Percentiles rank a stretch among this genome's conserved stretches.
phyloP scores from a whole-genome alignment of 2,797 vertebrate species.

The Lithobates pipiens region DNA sequence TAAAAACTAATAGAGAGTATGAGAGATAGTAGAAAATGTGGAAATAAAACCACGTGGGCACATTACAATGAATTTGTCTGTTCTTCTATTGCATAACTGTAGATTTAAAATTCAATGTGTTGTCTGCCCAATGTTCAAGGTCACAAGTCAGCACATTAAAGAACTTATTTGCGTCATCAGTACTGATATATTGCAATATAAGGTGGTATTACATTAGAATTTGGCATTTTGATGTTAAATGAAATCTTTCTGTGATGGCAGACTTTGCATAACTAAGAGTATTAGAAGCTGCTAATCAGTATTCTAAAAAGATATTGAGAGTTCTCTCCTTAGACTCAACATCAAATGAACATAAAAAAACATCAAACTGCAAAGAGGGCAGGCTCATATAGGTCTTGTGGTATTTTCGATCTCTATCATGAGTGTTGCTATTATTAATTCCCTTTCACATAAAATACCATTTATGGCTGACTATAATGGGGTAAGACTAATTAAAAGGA shows the following conservation, averaged over 20 bases:
- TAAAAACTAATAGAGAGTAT: constrained; percentile 46
- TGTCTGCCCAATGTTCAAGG: background rate
- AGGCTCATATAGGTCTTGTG: constrained; percentile 27
- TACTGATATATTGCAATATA: constrained; percentile 20
- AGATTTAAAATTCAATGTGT: background rate
- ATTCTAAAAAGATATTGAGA: background rate
- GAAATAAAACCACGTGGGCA: background rate
- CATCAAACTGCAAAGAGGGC: constrained; percentile 1
- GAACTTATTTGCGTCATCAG: background rate
- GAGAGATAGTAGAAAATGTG: constrained; percentile 15
- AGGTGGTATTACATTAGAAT: constrained; percentile 13
- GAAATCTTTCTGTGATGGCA: constrained; percentile 6
- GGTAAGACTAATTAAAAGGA: constrained; percentile 21
- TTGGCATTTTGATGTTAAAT: constrained; percentile 31
- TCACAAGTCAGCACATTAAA: background rate
- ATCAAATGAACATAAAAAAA: constrained; percentile 7
- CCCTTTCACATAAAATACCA: background rate
- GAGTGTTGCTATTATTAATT: constrained; percentile 27
- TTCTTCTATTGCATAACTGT: background rate
- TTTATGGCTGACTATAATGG: constrained; percentile 8
- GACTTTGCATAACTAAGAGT: constrained; percentile 5
- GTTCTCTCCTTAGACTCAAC: background rate
- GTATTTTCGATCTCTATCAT: constrained; percentile 32
- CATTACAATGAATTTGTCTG: background rate
- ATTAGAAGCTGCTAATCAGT: constrained; percentile 8